phyloP scores from a whole-genome alignment of 2,113 vertebrate species.

The Misgurnus mizolepis region DNA sequence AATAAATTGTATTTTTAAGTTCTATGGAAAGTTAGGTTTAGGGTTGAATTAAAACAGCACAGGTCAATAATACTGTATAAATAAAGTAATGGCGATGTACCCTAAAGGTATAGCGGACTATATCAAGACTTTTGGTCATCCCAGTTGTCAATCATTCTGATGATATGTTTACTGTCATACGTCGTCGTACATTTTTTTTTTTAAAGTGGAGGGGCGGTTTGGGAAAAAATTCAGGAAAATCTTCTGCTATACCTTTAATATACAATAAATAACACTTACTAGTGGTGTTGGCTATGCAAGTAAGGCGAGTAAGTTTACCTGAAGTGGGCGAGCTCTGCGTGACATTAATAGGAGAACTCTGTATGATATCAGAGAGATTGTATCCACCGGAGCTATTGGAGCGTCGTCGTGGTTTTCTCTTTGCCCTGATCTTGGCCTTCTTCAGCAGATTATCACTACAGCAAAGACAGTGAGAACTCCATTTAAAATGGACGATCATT shows the following conservation, averaged over 20 bases:
- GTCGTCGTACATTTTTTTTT: no score
- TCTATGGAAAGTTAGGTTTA: no score
- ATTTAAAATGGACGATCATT: not conserved
- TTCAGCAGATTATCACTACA: constrained; percentile 86
- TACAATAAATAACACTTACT: not conserved
- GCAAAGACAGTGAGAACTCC: constrained; percentile 24
- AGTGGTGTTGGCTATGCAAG: not conserved
- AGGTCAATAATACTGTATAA: no score
- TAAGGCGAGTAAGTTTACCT: constrained; percentile 16
- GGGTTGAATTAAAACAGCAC: no score
- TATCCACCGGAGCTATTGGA: constrained; percentile 96
- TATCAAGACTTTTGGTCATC: no score
- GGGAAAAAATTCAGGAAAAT: no score
- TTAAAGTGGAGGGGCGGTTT: no score
- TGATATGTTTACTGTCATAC: no score
- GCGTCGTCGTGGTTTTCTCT: constrained; percentile 89
- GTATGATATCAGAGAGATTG: constrained; percentile 93
- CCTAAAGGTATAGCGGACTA: no score
- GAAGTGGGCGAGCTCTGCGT: constrained; percentile 39
- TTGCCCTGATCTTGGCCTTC: constrained; percentile 90
- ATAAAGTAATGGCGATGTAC: not conserved
- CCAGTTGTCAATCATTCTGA: no score
- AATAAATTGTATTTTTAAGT: no score
- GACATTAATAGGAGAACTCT: constrained; percentile 77
- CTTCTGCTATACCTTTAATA: no score